These are phyloP conservation scores for Cottus gobio DNA, from an alignment of 2,113 vertebrate species.

Conservation along the genomic window DNA sequence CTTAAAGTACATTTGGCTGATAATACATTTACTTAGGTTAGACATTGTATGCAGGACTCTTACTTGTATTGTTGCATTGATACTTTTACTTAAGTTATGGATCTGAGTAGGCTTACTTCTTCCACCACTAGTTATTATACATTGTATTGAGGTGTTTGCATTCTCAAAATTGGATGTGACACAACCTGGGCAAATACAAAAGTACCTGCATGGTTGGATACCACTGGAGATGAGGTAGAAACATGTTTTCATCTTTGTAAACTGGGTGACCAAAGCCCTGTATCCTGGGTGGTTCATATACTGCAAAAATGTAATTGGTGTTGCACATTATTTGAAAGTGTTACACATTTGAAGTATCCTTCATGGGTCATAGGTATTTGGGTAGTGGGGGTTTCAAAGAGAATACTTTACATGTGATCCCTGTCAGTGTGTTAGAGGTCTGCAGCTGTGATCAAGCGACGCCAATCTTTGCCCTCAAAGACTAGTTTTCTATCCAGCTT, in stretches of 20 bases:
- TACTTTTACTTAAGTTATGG: background rate
- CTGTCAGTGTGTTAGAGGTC: slow-evolving; percentile 26
- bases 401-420: slow-evolving; percentile 15
- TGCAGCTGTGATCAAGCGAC: slow-evolving; percentile 24
- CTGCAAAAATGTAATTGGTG: background rate
- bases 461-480: slow-evolving; percentile 13
- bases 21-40: background rate
- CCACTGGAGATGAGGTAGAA: background rate
- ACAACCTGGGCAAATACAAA: background rate
- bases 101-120: background rate
- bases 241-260: background rate
- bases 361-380: background rate
- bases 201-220: background rate
- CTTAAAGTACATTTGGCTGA: background rate
- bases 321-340: background rate
- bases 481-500: slow-evolving; percentile 46
- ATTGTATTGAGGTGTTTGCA: background rate
- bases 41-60: background rate
- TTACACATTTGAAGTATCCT: background rate
- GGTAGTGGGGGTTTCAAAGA: background rate
- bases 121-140: background rate
- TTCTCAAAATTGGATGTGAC: background rate
- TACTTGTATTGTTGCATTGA: background rate
- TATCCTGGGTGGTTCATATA: background rate
- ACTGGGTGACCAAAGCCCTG: background rate